Percentiles rank a stretch among this genome's conserved stretches.
phyloP scores from a whole-genome alignment of 2,888 invertebrate genomes.

The Diaperis boleti region DNA sequence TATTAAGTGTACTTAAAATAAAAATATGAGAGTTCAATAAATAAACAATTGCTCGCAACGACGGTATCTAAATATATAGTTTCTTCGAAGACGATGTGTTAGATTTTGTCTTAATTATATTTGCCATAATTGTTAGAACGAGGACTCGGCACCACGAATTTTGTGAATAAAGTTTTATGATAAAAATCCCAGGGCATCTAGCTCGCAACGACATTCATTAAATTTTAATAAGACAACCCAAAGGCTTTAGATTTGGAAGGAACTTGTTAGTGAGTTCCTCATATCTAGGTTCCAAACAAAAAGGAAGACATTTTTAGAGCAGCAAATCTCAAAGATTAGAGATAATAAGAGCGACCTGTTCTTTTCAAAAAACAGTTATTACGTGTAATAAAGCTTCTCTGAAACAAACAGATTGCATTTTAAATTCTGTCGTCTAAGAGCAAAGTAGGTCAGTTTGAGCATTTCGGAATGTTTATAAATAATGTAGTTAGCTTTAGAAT shows the following conservation, averaged over 20 bases:
- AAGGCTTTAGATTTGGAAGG: slow-evolving; percentile 2
- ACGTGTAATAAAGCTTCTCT: slow-evolving; percentile 1
- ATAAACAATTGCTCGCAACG: too few relatives aligned
- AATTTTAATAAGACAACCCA: slow-evolving; percentile 23
- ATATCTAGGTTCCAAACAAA: neutral
- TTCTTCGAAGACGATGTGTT: too few relatives aligned
- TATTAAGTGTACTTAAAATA: too few relatives aligned
- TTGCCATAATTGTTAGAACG: slow-evolving; percentile 1
- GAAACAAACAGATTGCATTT: too few relatives aligned
- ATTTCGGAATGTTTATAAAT: slow-evolving; percentile 6
- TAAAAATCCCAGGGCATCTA: neutral
- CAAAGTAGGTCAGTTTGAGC: slow-evolving; percentile 2
- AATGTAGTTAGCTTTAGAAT: slow-evolving; percentile 22
- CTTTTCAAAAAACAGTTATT: neutral
- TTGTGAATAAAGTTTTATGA: slow-evolving; percentile 5
- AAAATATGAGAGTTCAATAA: too few relatives aligned
- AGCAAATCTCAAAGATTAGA: slow-evolving; percentile 8
- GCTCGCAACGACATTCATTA: slow-evolving; percentile 11
- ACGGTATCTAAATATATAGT: too few relatives aligned
- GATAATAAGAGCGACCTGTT: neutral
- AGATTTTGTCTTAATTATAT: slow-evolving; percentile 1
- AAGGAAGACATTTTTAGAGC: slow-evolving; percentile 3
- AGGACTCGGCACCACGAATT: neutral
- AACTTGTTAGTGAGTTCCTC: slow-evolving; percentile 19
- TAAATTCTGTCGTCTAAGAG: neutral